These are phyloP conservation scores for Oeneis ivallda DNA, from an alignment of 2,888 invertebrate species.

Conservation along the genomic window DNA sequence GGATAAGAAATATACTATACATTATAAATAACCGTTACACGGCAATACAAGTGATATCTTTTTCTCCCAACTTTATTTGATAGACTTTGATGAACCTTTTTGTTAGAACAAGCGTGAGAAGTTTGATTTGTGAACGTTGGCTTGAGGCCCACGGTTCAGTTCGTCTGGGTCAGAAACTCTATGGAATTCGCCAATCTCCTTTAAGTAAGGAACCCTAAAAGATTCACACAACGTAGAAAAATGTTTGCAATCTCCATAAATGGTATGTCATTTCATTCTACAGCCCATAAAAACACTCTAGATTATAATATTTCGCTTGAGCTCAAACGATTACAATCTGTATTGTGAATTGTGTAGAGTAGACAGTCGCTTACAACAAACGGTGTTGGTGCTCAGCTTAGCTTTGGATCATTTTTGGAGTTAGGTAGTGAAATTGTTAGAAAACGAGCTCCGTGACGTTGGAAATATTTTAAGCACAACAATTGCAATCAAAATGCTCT, in stretches of 20 bases:
- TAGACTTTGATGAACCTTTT: too few relatives aligned
- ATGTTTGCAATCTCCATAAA: slow-evolving; percentile 54
- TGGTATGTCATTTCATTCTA: slow-evolving; percentile 52
- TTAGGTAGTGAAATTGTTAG: not conserved
- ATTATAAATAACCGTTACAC: too few relatives aligned
- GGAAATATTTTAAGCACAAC: not conserved
- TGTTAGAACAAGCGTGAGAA: too few relatives aligned
- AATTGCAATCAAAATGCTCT: too few relatives aligned
- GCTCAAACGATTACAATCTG: slow-evolving; percentile 6
- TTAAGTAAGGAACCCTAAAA: slow-evolving; percentile 21
- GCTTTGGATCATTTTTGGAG: slow-evolving; percentile 5
- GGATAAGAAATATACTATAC: too few relatives aligned
- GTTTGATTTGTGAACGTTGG: too few relatives aligned
- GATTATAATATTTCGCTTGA: slow-evolving; percentile 54
- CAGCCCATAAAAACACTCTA: slow-evolving; percentile 53
- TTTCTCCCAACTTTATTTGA: too few relatives aligned
- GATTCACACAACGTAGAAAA: slow-evolving; percentile 47
- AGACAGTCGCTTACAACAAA: not conserved
- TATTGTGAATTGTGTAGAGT: not conserved
- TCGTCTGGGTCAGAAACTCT: too few relatives aligned
- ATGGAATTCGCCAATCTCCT: too few relatives aligned
- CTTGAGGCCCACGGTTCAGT: too few relatives aligned
- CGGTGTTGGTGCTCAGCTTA: slow-evolving; percentile 2
- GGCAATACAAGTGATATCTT: too few relatives aligned
- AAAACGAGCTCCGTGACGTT: not conserved